phyloP scores from a whole-genome alignment of 2,113 vertebrate genomes.

The Chloebia gouldiae region DNA sequence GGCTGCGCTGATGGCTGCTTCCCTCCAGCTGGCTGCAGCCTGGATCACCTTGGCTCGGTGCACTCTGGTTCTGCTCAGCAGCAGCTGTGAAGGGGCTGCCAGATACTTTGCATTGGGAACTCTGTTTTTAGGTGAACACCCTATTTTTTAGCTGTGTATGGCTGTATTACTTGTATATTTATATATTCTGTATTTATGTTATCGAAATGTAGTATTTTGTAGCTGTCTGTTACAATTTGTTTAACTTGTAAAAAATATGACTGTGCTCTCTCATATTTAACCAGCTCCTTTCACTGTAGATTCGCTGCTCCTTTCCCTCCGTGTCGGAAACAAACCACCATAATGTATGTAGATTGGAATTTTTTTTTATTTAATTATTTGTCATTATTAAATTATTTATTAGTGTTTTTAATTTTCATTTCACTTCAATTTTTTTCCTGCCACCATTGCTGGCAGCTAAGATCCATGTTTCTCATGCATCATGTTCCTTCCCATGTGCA shows the following conservation, averaged over 20 bases:
- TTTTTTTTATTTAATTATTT: constrained; percentile 80
- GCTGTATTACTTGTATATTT: constrained; percentile 75
- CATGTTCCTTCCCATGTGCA: constrained; percentile 36
- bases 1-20: neutral
- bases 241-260: constrained; percentile 77
- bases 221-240: constrained; percentile 73
- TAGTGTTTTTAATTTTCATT: constrained; percentile 73
- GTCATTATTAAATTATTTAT: constrained; percentile 87
- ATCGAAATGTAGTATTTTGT: constrained; percentile 75
- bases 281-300: constrained; percentile 55
- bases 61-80: neutral
- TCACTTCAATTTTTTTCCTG: constrained; percentile 45
- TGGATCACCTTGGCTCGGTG: neutral
- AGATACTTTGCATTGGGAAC: constrained; percentile 17
- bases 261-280: constrained; percentile 64
- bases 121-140: constrained; percentile 37
- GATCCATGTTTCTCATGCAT: constrained; percentile 24
- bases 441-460: constrained; percentile 26
- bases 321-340: constrained; percentile 36
- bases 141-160: constrained; percentile 64
- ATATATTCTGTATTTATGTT: constrained; percentile 78
- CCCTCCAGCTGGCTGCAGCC: neutral
- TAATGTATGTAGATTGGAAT: constrained; percentile 59
- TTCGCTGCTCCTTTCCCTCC: neutral
- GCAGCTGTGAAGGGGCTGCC: constrained; percentile 25